Conservation (phyloP, 2,888 invertebrate species). For the Seira sanloemensis region DNA sequence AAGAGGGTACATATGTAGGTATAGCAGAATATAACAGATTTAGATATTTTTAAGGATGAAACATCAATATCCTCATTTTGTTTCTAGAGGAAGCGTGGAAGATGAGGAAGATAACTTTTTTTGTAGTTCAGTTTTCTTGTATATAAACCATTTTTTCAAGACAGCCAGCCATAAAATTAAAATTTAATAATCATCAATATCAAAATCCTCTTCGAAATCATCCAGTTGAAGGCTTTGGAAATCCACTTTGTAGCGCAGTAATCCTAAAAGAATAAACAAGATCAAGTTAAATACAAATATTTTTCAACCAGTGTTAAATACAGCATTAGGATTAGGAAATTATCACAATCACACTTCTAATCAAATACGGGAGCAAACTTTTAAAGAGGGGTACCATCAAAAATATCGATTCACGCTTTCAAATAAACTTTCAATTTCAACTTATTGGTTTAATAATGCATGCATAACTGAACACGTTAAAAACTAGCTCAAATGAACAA, state of each 20-base stretch:
- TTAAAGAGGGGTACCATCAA: not conserved
- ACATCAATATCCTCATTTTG: conserved; percentile 5
- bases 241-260: conserved; percentile 99
- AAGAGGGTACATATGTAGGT: conserved; percentile 25
- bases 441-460: not conserved
- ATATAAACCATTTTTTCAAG: conserved; percentile 34
- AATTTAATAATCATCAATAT: conserved; percentile 35
- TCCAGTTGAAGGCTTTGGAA: conserved; percentile 97
- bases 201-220: conserved; percentile 87
- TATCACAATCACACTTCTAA: conserved; percentile 37
- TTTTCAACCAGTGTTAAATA: not conserved
- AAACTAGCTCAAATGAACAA: conserved; percentile 47
- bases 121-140: not conserved
- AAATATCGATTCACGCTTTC: conserved; percentile 73
- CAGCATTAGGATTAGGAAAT: conserved; percentile 5
- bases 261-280: conserved; percentile 81
- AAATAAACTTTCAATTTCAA: conserved; percentile 24
- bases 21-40: conserved; percentile 11
- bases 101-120: not conserved
- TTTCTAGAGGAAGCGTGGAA: conserved; percentile 14
- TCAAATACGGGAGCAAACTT: conserved; percentile 22
- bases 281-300: conserved; percentile 77
- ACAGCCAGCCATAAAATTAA: not conserved
- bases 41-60: conserved; percentile 38
- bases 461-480: not conserved